Percentiles rank a stretch among this genome's conserved stretches.
Evolutionary conservation across 1,140 invertebrate species (phyloP).

Genomic region (Radopholus similis): DNA sequence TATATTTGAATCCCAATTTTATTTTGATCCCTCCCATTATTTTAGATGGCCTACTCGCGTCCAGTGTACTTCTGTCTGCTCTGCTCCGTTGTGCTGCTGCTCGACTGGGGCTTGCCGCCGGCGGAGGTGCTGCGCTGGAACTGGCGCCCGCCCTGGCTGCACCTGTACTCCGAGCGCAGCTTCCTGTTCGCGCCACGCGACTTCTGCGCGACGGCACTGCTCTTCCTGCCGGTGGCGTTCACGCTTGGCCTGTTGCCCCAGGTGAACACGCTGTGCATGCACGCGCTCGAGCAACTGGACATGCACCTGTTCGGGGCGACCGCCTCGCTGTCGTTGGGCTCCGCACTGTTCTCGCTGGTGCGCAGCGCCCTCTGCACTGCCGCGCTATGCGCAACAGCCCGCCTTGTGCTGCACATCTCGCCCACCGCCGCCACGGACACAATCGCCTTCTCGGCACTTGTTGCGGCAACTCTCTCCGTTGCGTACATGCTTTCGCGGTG

Average conservation of each 20-base stretch:
- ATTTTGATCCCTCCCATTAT: not conserved
- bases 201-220: conserved; percentile 61
- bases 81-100: conserved; percentile 71
- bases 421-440: conserved; percentile 71
- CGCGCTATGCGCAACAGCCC: conserved; percentile 75
- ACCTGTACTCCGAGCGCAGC: not conserved
- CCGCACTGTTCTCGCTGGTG: conserved; percentile 74
- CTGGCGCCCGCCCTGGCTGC: conserved; percentile 39
- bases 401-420: conserved; percentile 8
- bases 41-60: conserved; percentile 71
- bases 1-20: too few species aligned
- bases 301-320: conserved; percentile 97
- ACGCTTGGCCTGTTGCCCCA: conserved; percentile 65
- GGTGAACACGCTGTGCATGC: conserved; percentile 90
- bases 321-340: conserved; percentile 80
- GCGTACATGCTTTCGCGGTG: conserved; percentile 87
- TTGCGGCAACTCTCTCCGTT: conserved; percentile 78
- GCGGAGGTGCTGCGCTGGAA: conserved; percentile 36
- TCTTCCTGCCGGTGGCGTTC: conserved; percentile 63
- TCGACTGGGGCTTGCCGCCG: conserved; percentile 63
- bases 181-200: conserved; percentile 43
- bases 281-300: conserved; percentile 88
- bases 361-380: conserved; percentile 76
- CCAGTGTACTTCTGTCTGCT: conserved; percentile 92
- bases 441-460: conserved; percentile 89